Conservation (phyloP, 2,113 vertebrate species). For the Trachemys scripta region DNA sequence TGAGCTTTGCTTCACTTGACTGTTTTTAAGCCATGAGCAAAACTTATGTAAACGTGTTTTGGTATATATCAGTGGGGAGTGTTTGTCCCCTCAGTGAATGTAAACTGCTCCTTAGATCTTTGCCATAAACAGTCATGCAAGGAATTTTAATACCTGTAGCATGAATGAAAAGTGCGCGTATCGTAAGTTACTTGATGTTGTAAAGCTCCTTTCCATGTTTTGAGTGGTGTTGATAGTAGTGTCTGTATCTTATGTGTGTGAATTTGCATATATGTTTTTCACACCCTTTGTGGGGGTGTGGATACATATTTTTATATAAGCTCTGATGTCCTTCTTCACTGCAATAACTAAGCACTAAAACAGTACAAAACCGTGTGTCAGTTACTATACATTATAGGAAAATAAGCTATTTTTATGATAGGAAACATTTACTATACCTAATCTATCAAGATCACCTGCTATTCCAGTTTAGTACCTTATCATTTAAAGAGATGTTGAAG, state of each 20-base stretch:
- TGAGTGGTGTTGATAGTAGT: neutral
- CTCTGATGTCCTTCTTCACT: neutral
- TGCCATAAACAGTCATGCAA: neutral
- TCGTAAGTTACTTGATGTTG: neutral
- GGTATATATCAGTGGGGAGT: neutral
- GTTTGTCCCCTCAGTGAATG: rapidly evolving
- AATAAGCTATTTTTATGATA: neutral
- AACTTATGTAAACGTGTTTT: neutral
- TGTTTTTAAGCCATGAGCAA: neutral
- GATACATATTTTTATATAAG: neutral
- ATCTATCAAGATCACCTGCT: neutral
- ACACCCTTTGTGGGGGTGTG: neutral
- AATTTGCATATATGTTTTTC: neutral
- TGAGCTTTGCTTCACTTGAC: neutral
- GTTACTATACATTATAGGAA: neutral
- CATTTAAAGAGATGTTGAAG: neutral
- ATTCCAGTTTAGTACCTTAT: neutral
- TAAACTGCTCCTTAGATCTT: conserved; percentile 3
- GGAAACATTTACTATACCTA: neutral
- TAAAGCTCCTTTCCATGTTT: neutral
- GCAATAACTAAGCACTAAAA: neutral
- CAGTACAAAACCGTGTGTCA: neutral
- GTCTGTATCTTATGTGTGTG: neutral
- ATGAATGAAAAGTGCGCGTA: neutral
- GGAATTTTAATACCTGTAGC: neutral